Evolutionary conservation across 2,888 invertebrate species (phyloP).

Genomic region (Papilio demoleus): DNA sequence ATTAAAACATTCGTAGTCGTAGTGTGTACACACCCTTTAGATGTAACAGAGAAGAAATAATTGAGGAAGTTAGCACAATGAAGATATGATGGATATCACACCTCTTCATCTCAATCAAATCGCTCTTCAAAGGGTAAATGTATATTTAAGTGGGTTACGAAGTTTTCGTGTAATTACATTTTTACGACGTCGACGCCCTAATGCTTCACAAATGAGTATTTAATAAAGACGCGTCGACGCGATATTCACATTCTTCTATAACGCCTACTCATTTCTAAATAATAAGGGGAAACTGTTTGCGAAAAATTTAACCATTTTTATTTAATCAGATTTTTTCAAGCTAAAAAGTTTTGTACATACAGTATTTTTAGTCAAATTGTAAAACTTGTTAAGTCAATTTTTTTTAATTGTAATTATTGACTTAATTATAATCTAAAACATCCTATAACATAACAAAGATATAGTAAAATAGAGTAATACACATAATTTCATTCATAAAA

Average conservation of each 20-base stretch:
- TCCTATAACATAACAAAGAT: no score
- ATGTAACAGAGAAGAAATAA: slow-evolving; percentile 75
- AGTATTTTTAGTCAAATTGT: no score
- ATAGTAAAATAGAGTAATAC: no score
- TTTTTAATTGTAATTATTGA: no score
- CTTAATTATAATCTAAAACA: no score
- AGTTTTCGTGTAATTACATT: slow-evolving; percentile 79
- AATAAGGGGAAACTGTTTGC: not conserved
- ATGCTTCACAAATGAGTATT: slow-evolving; percentile 76
- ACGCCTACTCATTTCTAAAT: slow-evolving; percentile 16
- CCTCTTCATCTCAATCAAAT: slow-evolving; percentile 71
- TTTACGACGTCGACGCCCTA: slow-evolving; percentile 73
- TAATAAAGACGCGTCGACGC: slow-evolving; percentile 59
- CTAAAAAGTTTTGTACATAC: no score
- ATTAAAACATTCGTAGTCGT: no score
- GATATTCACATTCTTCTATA: slow-evolving; percentile 17
- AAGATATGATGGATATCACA: slow-evolving; percentile 80
- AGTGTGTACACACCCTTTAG: slow-evolving; percentile 65
- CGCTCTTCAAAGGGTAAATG: slow-evolving; percentile 79
- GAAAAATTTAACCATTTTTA: no score
- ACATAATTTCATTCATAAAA: no score
- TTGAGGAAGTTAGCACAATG: slow-evolving; percentile 72
- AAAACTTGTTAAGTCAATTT: no score
- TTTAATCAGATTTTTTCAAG: no score
- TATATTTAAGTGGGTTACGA: slow-evolving; percentile 76